These are phyloP conservation scores for Plutella xylostella DNA, from an alignment of 2,888 invertebrate genomes.

Conservation along the genomic window DNA sequence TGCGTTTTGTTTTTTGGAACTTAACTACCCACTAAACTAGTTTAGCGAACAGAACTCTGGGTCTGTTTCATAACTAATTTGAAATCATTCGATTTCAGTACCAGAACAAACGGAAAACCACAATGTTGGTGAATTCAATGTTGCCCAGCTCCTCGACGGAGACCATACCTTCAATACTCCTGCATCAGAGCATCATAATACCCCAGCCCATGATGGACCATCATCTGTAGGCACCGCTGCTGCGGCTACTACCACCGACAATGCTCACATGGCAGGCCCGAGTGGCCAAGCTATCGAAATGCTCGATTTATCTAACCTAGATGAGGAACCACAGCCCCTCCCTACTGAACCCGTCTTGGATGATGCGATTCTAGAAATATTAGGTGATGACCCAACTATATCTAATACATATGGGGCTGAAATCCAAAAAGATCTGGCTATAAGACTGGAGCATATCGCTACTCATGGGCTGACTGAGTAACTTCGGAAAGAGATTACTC, in stretches of 20 bases:
- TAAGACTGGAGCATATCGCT: conserved; percentile 15
- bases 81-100: neutral
- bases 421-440: conserved; percentile 19
- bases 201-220: no score
- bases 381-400: conserved; percentile 15
- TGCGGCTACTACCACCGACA: no score
- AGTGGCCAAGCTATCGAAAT: neutral
- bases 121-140: no score
- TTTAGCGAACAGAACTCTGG: neutral
- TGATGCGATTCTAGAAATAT: conserved; percentile 10
- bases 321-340: no score
- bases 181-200: neutral
- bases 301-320: neutral
- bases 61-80: neutral
- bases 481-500: conserved; percentile 15
- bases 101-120: neutral
- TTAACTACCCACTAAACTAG: neutral
- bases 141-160: neutral
- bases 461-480: conserved; percentile 18
- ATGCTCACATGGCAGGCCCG: neutral
- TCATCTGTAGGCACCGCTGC: no score
- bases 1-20: neutral
- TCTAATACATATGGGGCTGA: conserved; percentile 15
- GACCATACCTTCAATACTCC: neutral
- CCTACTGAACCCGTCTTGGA: neutral